Evolutionary conservation across 2,113 vertebrate genomes (phyloP), one percentile per base, ranked within the genome.

Genomic region (Pleuronectes platessa): DNA sequence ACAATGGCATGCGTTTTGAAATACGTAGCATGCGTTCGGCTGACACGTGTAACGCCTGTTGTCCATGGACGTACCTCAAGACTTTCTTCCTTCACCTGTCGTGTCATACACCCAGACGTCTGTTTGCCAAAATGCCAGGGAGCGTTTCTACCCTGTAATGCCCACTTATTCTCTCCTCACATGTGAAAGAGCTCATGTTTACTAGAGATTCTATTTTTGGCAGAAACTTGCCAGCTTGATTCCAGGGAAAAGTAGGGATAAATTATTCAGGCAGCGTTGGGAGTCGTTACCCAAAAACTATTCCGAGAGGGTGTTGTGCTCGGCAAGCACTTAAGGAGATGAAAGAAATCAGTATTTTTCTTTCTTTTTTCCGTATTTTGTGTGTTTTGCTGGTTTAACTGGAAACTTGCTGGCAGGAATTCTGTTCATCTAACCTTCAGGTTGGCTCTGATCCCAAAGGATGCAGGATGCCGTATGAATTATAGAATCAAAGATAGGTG

Each of bases 221-320:
- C 83, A 80, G 58, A 74, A 82, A 80, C 73, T 76, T 83, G 61
- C 74, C 75, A 67, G 68, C 26, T 69, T 76, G 71, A 78, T 87
- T 89, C 79, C 7, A 77, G 73, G 76, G 78, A 73, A 81, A 86
- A 86, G 45, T 42, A 54, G 65, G 70, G 79, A 74, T 90, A 51
- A 86, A 90, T 90, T 85, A 92, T 92, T 85, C 84, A 89, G 65
- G 47, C 78, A 76, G 87, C 51, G 15, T 58, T 78, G 87, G 88
- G 78, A 89, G 85, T 90, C 79, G 26, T 84, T 85, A 80, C 74
- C 86, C 76, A 68, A 64, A 75, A 67, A 87, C 86, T 91, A 90
- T 91, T 92, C 76, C 62, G 51, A 78, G 86, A 47, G 51, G 5
- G 24, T 56, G 77, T 90, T 70, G 68, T 76, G 79, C 83, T 87